Base-by-base conservation (phyloP, 2,888 invertebrate genomes). In the Megastigmus dorsalis region DNA sequence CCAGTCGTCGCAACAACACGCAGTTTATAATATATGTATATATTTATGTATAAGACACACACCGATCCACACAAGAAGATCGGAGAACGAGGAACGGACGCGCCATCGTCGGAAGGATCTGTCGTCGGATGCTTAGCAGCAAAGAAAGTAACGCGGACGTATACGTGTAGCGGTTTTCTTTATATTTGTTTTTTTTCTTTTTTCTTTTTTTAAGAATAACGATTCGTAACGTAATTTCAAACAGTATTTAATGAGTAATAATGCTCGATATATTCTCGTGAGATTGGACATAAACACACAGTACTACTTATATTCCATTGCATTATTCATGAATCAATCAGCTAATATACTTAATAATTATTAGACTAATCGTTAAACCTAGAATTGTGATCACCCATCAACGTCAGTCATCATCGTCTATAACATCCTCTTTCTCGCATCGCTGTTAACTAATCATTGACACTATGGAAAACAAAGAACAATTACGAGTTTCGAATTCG, bases 281-380 rank as follows among this genome's bases (percentile, higher is more conserved):
- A 87, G 84, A 85, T 85, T 87, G 85, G 87, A 88, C 88, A 87
- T 87, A 86, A 87, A 88, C 87, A 88, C 88, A 88, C 87, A 86
- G 84, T 87, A 88, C 88, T 88, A 86, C 86, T 85, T 85, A 85
- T 87, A 86, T 80, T 84, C 81, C 86, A 88, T 87, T 86, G 87
- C 88, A 88, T 86, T 88, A 87, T 86, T 86, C 85, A 88, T 85
- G 84, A 88, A 88, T 87, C 85, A 87, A 87, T 87, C 84, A 84
- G 86, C 88, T 87, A 88, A 86, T 85, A 84, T 88, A 86, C 86
- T 86, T 88, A 86, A 86, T 86, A 84, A 86, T 88, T 85, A 88
- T 87, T 88, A 88, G 86, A 86, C 88, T 88, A 87, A 87, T 86
- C 78, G 80, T 84, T 86, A 84, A 87, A 87, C 85, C 86, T 88